Evolutionary conservation across 1,140 invertebrate genomes (phyloP), one percentile per base, ranked within the genome.

Genomic region (Micrasema longulum): DNA sequence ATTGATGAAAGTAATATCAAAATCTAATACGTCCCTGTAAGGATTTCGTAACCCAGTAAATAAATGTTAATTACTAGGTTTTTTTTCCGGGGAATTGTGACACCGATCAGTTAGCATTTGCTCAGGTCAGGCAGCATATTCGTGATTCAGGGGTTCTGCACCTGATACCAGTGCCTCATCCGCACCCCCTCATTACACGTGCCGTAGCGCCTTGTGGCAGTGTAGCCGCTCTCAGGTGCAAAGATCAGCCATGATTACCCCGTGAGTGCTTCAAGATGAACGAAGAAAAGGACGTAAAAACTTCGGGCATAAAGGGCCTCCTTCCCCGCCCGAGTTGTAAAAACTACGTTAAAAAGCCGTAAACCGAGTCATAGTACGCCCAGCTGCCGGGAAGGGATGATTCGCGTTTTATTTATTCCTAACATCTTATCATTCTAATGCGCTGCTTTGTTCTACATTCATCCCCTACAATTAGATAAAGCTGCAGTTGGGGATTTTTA

Each of bases 271-370:
- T 50, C 47, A 65, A 63, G 68, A 71, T 62, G 69, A 67, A 64
- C 55, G 63, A 65, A 57, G 65, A 68, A 57, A 64, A 47, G 48
- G 73, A 35, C 38, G 45, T 67, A 67, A 67, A 67, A 67, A 67
- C 64, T 67, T 67, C 50, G 26, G 63, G 41, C 50, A 41, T 48
- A 57, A 68, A 68, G 73, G 69, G 69, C 64, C 64, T 41, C 48
- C 62, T 20, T 52, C 48, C 20, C 36, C 53, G 35, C 31, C 47
- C 64, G 73, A 62, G 73, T 48, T 71, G 73, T 74, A 74, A 74
- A 74, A 74, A 74, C 73, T 71, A 50, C 73, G 73, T 74, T 74
- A 74, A 74, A 74, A 74, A 74, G 73, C 57, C 52, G 41, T 74
- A 74, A 74, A 63, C 26, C n/a, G 57, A 63, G 14, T 45, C 57